These are phyloP conservation scores for Tholera decimalis DNA, from an alignment of 2,888 invertebrate genomes.

Conservation along the genomic window DNA sequence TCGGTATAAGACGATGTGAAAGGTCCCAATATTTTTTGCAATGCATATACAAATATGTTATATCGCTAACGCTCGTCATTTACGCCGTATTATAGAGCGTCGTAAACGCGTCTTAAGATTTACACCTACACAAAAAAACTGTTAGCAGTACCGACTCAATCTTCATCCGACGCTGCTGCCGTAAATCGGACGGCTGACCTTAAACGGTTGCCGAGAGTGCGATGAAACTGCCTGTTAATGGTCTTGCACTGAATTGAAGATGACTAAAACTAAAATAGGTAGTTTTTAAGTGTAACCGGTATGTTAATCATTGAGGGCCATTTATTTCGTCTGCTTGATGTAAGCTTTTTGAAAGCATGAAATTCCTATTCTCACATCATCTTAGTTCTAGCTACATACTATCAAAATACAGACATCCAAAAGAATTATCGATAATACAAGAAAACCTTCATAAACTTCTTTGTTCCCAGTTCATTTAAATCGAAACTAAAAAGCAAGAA, in stretches of 20 bases:
- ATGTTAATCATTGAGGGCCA: neutral
- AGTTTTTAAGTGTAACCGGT: neutral
- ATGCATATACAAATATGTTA: too few species aligned
- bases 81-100: conserved; percentile 67
- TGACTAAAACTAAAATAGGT: neutral
- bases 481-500: conserved; percentile 72
- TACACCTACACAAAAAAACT: conserved; percentile 90
- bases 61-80: conserved; percentile 67
- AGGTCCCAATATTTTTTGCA: too few species aligned
- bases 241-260: conserved; percentile 14
- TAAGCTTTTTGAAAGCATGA: neutral
- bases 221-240: conserved; percentile 61
- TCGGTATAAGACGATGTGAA: neutral
- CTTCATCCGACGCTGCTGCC: conserved; percentile 77
- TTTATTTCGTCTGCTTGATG: neutral
- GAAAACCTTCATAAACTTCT: conserved; percentile 34
- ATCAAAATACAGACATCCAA: too few species aligned
- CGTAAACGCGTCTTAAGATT: conserved; percentile 87
- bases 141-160: conserved; percentile 84
- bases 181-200: conserved; percentile 77
- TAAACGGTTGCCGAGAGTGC: conserved; percentile 64
- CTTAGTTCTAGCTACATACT: neutral
- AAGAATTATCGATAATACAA: conserved; percentile 7
- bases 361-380: neutral
- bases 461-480: conserved; percentile 67